These are phyloP conservation scores for Amiota mariae DNA, from an alignment of 2,888 invertebrate genomes.

Conservation along the genomic window DNA sequence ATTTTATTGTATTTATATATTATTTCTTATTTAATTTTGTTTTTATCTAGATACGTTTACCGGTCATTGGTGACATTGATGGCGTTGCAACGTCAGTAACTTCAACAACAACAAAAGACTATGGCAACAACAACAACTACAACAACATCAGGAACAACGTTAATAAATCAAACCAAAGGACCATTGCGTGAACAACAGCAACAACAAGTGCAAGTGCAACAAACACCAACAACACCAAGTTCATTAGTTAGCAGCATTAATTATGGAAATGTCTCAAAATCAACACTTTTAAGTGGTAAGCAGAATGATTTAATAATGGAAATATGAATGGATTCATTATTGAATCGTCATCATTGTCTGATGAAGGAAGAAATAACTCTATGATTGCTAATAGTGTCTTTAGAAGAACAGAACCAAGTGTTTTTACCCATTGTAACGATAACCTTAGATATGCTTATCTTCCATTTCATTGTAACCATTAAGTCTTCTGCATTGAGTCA, in stretches of 20 bases:
- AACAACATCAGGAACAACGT: conserved; percentile 46
- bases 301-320: neutral
- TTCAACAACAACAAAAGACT: conserved; percentile 43
- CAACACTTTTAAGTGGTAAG: conserved; percentile 62
- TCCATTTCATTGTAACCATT: too few relatives aligned
- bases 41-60: conserved; percentile 59
- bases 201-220: conserved; percentile 70
- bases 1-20: neutral
- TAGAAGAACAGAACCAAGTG: too few relatives aligned
- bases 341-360: too few relatives aligned
- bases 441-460: too few relatives aligned
- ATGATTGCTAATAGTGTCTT: too few relatives aligned
- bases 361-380: too few relatives aligned
- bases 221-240: conserved; percentile 49
- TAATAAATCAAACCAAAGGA: conserved; percentile 62
- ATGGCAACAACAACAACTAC: conserved; percentile 45
- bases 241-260: conserved; percentile 62
- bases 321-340: neutral
- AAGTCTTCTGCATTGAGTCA: too few relatives aligned
- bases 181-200: conserved; percentile 70
- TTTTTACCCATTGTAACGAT: too few relatives aligned
- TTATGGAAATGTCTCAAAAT: conserved; percentile 70
- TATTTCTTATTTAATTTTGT: conserved; percentile 19
- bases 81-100: conserved; percentile 50
- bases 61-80: conserved; percentile 45